Evolutionary conservation across 2,888 invertebrate genomes (phyloP).

Genomic region (Myopa tessellatipennis): DNA sequence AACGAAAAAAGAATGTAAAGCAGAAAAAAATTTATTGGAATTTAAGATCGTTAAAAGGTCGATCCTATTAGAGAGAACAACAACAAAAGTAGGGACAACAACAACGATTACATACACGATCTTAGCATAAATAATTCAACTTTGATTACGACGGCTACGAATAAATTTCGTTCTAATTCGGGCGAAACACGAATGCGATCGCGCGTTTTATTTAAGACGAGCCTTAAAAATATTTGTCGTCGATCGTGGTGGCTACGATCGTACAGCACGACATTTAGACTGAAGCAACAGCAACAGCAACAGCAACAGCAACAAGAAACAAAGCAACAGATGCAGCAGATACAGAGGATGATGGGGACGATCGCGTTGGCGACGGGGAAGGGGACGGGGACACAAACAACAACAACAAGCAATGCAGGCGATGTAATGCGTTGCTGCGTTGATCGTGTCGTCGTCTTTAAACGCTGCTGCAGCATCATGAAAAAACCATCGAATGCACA

Average conservation of each 20-base stretch:
- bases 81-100: not conserved
- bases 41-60: conserved; percentile 32
- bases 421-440: conserved; percentile 28
- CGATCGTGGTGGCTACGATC: conserved; percentile 13
- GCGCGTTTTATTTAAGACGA: conserved; percentile 5
- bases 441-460: conserved; percentile 30
- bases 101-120: conserved; percentile 38
- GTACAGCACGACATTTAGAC: conserved; percentile 30
- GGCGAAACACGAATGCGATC: conserved; percentile 51
- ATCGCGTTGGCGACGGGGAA: not conserved
- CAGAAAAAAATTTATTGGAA: conserved; percentile 31
- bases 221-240: conserved; percentile 31
- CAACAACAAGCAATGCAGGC: conserved; percentile 25
- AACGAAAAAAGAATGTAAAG: not conserved
- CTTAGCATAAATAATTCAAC: conserved; percentile 55
- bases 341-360: conserved; percentile 2
- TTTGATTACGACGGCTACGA: conserved; percentile 55
- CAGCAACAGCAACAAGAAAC: not conserved
- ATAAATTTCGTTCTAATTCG: conserved; percentile 57
- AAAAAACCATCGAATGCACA: conserved; percentile 31
- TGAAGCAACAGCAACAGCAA: not conserved
- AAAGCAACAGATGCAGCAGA: not conserved
- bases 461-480: conserved; percentile 21
- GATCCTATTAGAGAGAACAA: conserved; percentile 8
- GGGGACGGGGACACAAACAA: not conserved